Evolutionary conservation across 2,797 vertebrate genomes (phyloP).

Genomic region (Paguma larvata): DNA sequence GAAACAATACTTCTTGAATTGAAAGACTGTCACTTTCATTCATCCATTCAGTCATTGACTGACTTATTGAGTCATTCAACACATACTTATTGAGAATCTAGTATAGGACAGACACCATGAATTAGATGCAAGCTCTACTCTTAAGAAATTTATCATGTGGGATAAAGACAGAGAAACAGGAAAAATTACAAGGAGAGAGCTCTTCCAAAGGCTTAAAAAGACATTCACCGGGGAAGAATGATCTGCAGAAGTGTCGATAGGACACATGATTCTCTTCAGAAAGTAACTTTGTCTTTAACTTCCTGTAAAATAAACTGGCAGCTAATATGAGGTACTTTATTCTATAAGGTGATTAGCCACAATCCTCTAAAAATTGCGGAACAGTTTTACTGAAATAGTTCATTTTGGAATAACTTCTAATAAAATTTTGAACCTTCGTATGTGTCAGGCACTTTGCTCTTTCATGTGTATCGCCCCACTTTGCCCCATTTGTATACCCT

Average conservation of each 20-base stretch:
- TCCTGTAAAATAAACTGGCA: background rate
- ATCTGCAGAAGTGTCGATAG: background rate
- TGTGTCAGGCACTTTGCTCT: background rate
- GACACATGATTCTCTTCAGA: background rate
- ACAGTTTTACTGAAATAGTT: background rate
- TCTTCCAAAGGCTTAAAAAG: background rate
- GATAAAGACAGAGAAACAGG: background rate
- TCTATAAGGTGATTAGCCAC: background rate
- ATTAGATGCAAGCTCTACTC: background rate
- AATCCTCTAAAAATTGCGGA: background rate
- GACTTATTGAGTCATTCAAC: background rate
- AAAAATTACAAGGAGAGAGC: background rate
- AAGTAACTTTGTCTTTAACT: background rate
- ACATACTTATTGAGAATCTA: background rate
- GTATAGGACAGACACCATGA: background rate
- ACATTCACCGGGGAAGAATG: background rate
- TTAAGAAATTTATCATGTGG: background rate
- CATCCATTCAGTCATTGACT: background rate
- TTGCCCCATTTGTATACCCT: background rate
- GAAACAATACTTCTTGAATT: background rate
- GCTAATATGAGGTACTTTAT: background rate
- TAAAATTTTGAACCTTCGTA: background rate
- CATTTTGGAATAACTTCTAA: background rate
- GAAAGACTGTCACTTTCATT: background rate
- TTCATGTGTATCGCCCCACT: background rate